These are phyloP conservation scores for Notarius quadriscutis DNA, from an alignment of 2,113 vertebrate genomes.

Conservation along the genomic window DNA sequence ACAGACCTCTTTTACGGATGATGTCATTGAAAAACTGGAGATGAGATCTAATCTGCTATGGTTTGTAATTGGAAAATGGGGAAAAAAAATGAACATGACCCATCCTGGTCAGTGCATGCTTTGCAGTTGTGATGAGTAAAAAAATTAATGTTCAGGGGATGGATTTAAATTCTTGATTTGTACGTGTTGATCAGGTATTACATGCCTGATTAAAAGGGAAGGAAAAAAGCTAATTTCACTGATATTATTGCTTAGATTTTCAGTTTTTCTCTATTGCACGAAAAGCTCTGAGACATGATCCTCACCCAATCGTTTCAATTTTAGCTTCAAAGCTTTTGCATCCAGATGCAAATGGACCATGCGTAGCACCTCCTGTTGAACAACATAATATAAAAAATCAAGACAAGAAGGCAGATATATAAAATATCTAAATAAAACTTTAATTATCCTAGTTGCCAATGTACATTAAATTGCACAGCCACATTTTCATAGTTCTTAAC, in stretches of 20 bases:
- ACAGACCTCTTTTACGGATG: neutral
- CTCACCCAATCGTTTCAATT: too few relatives aligned
- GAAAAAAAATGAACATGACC: too few relatives aligned
- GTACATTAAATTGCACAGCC: conserved; percentile 99
- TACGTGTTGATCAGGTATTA: neutral
- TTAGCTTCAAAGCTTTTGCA: neutral
- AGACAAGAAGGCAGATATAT: conserved; percentile 59
- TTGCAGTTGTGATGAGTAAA: too few relatives aligned
- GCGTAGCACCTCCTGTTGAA: neutral
- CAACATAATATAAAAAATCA: neutral
- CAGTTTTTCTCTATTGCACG: too few relatives aligned
- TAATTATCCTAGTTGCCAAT: conserved; percentile 99
- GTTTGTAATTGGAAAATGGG: neutral
- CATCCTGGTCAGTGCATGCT: neutral
- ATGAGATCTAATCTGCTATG: neutral
- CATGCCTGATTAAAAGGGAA: neutral
- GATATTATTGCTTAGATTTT: too few relatives aligned
- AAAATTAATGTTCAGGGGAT: neutral
- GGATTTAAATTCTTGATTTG: neutral
- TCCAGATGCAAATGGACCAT: neutral
- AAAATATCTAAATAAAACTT: conserved; percentile 99
- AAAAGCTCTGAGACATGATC: too few relatives aligned
- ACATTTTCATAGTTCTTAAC: conserved; percentile 83
- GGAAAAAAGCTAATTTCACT: neutral
- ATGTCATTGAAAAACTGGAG: neutral